A percentile compares a stretch with the other conserved stretches of the same genome.
phyloP scores from a whole-genome alignment of 2,888 invertebrate genomes.

The Melanotus villosus region DNA sequence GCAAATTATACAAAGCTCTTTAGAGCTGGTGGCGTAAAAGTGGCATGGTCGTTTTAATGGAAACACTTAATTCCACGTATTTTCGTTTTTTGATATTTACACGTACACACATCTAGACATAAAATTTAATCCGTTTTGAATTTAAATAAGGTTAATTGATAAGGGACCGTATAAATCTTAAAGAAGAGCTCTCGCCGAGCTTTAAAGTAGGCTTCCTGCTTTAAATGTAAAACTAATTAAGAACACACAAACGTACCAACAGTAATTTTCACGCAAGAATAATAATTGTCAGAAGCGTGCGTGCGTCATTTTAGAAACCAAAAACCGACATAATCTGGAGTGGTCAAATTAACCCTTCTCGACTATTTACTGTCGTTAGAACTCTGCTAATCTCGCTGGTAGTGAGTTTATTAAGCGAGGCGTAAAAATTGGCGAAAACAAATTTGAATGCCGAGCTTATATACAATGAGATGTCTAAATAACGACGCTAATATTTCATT shows the following conservation, averaged over 20 bases:
- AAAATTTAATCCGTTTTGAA: no score
- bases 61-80: no score
- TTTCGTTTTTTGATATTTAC: no score
- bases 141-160: background rate
- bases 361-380: conserved; percentile 16
- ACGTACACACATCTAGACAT: no score
- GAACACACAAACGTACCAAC: conserved; percentile 30
- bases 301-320: conserved; percentile 34
- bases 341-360: conserved; percentile 37
- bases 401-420: conserved; percentile 33
- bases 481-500: conserved; percentile 42
- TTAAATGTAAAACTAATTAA: conserved; percentile 39
- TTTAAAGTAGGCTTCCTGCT: background rate
- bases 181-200: background rate
- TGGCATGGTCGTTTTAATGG: no score
- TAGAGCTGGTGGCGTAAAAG: no score
- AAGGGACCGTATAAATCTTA: conserved; percentile 14
- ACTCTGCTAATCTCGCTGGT: conserved; percentile 29
- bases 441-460: conserved; percentile 40
- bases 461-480: conserved; percentile 43
- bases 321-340: conserved; percentile 39
- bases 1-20: no score
- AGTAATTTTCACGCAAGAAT: conserved; percentile 37
- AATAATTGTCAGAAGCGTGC: conserved; percentile 35
- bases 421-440: conserved; percentile 42